A percentile compares a stretch with the other conserved stretches of the same genome.
These are phyloP conservation scores for Euwallacea similis DNA, from an alignment of 1,140 invertebrate species.

Conservation along the genomic window DNA sequence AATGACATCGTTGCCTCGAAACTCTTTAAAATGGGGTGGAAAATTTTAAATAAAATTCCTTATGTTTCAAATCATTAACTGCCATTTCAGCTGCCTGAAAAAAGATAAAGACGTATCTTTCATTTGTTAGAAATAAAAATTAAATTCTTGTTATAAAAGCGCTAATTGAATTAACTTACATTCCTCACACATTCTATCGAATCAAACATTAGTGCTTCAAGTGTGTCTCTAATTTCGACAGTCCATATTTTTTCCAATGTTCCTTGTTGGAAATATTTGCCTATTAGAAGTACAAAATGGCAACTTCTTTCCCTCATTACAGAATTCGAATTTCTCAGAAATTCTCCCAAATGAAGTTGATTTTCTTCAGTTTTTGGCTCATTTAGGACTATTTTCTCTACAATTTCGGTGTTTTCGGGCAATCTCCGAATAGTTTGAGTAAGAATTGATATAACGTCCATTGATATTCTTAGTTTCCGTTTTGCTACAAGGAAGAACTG, in stretches of 20 bases:
- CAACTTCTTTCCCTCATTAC: conserved; percentile 66
- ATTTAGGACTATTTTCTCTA: conserved; percentile 70
- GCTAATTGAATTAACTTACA: conserved; percentile 52
- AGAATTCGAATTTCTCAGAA: conserved; percentile 65
- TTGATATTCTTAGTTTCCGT: conserved; percentile 62
- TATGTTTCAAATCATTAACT: conserved; percentile 41
- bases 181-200: conserved; percentile 57
- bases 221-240: conserved; percentile 56
- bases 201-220: conserved; percentile 60
- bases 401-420: conserved; percentile 73
- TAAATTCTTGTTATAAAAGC: too few relatives aligned
- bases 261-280: conserved; percentile 60
- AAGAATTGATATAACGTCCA: conserved; percentile 70
- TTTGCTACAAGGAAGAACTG: conserved; percentile 55
- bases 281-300: conserved; percentile 66
- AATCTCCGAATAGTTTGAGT: conserved; percentile 72
- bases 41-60: conserved; percentile 38
- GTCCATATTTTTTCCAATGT: conserved; percentile 69
- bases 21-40: conserved; percentile 17
- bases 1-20: too few relatives aligned
- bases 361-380: conserved; percentile 41
- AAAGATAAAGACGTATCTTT: not conserved
- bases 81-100: conserved; percentile 43
- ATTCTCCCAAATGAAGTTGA: conserved; percentile 59
- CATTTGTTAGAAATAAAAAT: not conserved